Percentiles rank a stretch among this genome's conserved stretches.
Conservation (phyloP, 1,140 invertebrate genomes). For the Maconellicoccus hirsutus region DNA sequence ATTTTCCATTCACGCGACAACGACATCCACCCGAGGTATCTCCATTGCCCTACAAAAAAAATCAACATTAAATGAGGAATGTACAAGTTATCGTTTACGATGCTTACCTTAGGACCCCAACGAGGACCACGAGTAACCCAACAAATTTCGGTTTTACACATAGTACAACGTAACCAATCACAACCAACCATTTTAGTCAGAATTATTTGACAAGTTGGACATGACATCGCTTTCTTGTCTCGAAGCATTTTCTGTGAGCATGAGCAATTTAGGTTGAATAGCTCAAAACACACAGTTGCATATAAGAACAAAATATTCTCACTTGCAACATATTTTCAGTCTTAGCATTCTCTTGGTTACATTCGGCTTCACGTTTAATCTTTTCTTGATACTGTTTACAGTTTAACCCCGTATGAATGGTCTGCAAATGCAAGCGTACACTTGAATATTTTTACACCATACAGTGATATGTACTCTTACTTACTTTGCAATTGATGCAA, state of each 20-base stretch:
- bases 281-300: too few relatives aligned
- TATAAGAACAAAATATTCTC: conserved; percentile 24
- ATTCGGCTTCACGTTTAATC: conserved; percentile 46
- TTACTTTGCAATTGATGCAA: conserved; percentile 80
- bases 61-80: not conserved
- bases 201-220: conserved; percentile 44
- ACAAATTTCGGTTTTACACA: conserved; percentile 90
- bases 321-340: conserved; percentile 64
- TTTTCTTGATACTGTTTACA: conserved; percentile 77
- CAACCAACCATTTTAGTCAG: conserved; percentile 90
- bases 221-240: conserved; percentile 71
- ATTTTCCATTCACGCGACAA: conserved; percentile 65
- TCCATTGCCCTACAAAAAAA: conserved; percentile 51
- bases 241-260: too few relatives aligned
- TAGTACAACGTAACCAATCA: conserved; percentile 85
- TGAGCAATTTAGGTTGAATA: too few relatives aligned
- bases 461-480: conserved; percentile 1
- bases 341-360: conserved; percentile 52
- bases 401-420: conserved; percentile 69
- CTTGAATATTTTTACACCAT: not conserved
- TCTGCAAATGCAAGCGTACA: conserved; percentile 38
- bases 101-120: conserved; percentile 63
- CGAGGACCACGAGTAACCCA: conserved; percentile 81
- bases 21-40: conserved; percentile 69
- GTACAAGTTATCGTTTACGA: not conserved